These are phyloP conservation scores for Marisa cornuarietis DNA, from an alignment of 1,140 invertebrate species.

Conservation along the genomic window DNA sequence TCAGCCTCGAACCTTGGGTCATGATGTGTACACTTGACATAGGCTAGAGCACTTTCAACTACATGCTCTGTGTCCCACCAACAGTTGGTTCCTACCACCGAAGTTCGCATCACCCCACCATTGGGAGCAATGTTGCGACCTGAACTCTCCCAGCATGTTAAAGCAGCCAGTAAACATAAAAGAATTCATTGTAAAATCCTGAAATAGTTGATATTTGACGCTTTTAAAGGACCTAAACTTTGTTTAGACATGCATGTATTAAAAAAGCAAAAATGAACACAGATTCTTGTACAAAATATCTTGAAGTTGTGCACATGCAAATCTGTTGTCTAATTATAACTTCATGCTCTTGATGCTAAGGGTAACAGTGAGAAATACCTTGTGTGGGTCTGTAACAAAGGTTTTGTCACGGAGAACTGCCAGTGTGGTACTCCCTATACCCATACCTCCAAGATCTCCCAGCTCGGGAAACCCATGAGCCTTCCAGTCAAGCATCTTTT, in stretches of 20 bases:
- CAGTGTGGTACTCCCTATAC: constrained; percentile 45
- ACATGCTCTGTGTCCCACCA: constrained; percentile 53
- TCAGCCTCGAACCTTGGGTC: constrained; percentile 49
- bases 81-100: constrained; percentile 54
- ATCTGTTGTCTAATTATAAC: too few relatives aligned
- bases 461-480: constrained; percentile 55
- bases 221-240: too few relatives aligned
- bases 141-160: constrained; percentile 50
- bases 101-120: constrained; percentile 53
- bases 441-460: constrained; percentile 51
- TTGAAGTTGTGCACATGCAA: too few relatives aligned
- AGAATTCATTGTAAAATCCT: too few relatives aligned
- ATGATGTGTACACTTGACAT: constrained; percentile 54
- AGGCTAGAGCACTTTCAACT: constrained; percentile 52
- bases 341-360: not conserved
- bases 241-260: too few relatives aligned
- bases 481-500: constrained; percentile 52
- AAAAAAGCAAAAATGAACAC: too few relatives aligned
- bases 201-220: too few relatives aligned
- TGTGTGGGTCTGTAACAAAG: constrained; percentile 51
- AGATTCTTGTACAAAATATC: too few relatives aligned
- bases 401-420: constrained; percentile 47
- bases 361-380: constrained; percentile 30
- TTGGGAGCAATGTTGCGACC: constrained; percentile 49
- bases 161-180: constrained; percentile 40